Conservation (phyloP, 2,113 vertebrate genomes). For the Bucco capensis region DNA sequence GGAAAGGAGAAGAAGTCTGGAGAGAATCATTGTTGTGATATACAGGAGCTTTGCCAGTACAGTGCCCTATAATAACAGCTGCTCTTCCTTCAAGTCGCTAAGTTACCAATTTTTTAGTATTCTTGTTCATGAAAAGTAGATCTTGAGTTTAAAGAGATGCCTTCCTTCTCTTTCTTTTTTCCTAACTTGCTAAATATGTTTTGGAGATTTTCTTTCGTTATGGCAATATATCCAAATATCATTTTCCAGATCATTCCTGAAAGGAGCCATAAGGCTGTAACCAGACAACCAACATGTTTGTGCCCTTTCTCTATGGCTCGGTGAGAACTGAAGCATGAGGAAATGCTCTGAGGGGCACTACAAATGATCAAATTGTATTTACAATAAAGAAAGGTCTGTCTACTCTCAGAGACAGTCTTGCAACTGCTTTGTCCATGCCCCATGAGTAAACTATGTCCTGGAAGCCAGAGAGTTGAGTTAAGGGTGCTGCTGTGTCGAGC, state of each 20-base stretch:
- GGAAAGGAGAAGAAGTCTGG: conserved; percentile 22
- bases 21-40: background rate
- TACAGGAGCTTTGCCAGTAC: background rate
- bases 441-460: background rate
- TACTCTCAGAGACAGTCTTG: background rate
- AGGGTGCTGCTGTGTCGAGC: background rate
- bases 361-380: background rate
- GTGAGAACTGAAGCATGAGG: background rate
- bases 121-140: background rate
- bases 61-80: background rate
- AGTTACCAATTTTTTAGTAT: background rate
- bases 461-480: background rate
- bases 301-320: background rate
- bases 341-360: background rate
- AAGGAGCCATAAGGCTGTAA: background rate
- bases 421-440: background rate
- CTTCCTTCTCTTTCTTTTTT: background rate
- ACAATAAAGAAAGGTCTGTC: background rate
- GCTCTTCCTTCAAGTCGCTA: conserved; percentile 17
- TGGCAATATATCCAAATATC: background rate
- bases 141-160: background rate
- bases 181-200: background rate
- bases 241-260: background rate
- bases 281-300: background rate
- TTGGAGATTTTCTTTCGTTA: background rate